A percentile compares a stretch with the other conserved stretches of the same genome.
Evolutionary conservation across 2,888 invertebrate genomes (phyloP).

Genomic region (Acleris cristana): DNA sequence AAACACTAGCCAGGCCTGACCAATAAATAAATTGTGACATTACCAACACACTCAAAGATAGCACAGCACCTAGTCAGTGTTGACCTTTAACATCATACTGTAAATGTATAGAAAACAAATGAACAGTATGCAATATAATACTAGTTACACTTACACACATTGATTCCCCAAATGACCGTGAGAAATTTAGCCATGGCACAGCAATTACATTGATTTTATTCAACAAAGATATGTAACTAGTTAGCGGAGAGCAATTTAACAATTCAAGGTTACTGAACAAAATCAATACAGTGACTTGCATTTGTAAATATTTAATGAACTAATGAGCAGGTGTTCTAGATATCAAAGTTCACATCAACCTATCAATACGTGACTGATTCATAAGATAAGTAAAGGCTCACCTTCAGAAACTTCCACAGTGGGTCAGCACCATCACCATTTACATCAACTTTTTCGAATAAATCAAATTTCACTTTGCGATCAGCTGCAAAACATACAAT

Average conservation of each 20-base stretch:
- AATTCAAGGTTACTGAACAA: background rate
- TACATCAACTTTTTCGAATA: conserved; percentile 88
- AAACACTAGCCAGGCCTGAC: too few relatives aligned
- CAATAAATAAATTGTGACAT: too few relatives aligned
- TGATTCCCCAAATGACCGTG: too few relatives aligned
- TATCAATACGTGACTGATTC: background rate
- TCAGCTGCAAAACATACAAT: conserved; percentile 86
- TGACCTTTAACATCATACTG: too few relatives aligned
- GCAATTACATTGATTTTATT: conserved; percentile 28
- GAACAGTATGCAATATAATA: too few relatives aligned
- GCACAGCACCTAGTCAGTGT: too few relatives aligned
- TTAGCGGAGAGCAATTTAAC: background rate
- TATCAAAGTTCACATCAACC: background rate
- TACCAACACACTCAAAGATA: too few relatives aligned
- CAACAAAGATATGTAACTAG: conserved; percentile 3
- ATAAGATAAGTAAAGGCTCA: conserved; percentile 41
- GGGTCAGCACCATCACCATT: conserved; percentile 87
- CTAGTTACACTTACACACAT: too few relatives aligned
- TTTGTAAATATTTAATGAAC: background rate
- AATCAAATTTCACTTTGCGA: conserved; percentile 87
- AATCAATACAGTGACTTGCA: background rate
- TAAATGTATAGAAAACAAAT: too few relatives aligned
- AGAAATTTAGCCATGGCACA: conserved; percentile 1
- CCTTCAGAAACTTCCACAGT: conserved; percentile 87
- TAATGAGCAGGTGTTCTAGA: conserved; percentile 12